Conservation (phyloP, 2,888 invertebrate genomes). For the Lagria hirta region DNA sequence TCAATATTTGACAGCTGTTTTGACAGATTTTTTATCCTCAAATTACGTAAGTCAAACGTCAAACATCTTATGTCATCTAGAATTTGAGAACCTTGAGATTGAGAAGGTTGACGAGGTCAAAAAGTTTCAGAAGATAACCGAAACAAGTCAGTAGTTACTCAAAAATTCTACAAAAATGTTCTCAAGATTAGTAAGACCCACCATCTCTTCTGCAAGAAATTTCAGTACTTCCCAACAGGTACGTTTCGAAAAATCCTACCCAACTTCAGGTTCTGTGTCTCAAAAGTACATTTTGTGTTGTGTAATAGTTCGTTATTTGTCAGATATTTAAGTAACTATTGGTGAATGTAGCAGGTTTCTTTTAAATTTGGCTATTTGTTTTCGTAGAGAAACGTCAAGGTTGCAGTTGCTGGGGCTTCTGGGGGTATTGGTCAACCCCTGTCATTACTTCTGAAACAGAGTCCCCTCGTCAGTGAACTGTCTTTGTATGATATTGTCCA, state of each 20-base stretch:
- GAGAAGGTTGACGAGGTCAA: constrained; percentile 3
- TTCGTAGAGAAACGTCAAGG: constrained; percentile 87
- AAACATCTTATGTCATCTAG: no score
- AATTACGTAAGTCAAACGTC: no score
- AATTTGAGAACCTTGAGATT: no score
- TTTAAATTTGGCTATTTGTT: no score
- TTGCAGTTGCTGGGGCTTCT: constrained; percentile 93
- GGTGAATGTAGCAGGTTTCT: no score
- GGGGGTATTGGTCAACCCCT: constrained; percentile 99
- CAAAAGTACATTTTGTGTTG: no score
- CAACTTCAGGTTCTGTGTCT: background rate
- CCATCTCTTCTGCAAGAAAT: constrained; percentile 37
- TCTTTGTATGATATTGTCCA: constrained; percentile 92
- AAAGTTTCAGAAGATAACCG: background rate
- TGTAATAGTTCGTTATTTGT: no score
- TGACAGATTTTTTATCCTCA: no score
- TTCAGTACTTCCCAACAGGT: constrained; percentile 46
- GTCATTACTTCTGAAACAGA: constrained; percentile 87
- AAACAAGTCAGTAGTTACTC: no score
- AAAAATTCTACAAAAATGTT: constrained; percentile 55
- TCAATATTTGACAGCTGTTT: no score
- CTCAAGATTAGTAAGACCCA: constrained; percentile 63
- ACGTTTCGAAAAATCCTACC: background rate
- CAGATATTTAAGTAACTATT: no score
- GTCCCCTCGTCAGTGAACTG: constrained; percentile 80